A percentile compares a stretch with the other conserved stretches of the same genome.
These are phyloP conservation scores for Leptopterna dolabrata DNA, from an alignment of 2,888 invertebrate genomes.

Conservation along the genomic window DNA sequence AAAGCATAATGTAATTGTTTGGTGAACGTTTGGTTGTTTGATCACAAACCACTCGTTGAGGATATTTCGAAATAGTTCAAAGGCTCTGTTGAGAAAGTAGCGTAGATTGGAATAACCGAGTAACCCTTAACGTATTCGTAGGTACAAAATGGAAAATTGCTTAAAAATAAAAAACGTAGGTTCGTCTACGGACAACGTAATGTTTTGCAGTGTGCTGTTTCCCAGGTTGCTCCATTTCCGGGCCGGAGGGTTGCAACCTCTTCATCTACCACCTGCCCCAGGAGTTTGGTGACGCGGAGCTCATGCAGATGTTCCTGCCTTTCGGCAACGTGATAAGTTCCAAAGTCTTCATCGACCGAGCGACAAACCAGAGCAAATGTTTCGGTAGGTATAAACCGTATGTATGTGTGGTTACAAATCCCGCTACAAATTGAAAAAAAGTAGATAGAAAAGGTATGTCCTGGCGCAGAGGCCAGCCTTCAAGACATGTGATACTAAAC, in stretches of 20 bases:
- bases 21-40: no score
- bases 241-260: slow-evolving; percentile 99
- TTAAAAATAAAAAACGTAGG: background rate
- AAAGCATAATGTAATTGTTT: no score
- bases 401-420: slow-evolving; percentile 60
- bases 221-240: slow-evolving; percentile 93
- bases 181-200: background rate
- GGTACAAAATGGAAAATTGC: no score
- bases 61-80: no score
- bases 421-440: no score
- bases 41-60: no score
- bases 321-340: slow-evolving; percentile 99
- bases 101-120: no score
- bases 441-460: no score
- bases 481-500: no score
- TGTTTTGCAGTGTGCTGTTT: slow-evolving; percentile 61
- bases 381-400: slow-evolving; percentile 83
- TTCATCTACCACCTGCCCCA: slow-evolving; percentile 99
- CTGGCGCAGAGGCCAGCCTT: no score
- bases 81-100: no score
- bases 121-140: no score
- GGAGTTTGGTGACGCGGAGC: slow-evolving; percentile 98
- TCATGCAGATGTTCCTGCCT: slow-evolving; percentile 99
- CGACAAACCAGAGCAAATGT: slow-evolving; percentile 99
- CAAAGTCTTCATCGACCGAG: slow-evolving; percentile 99